A percentile compares a stretch with the other conserved stretches of the same genome.
Evolutionary conservation across 2,113 vertebrate species (phyloP).

Genomic region (Pongo pygmaeus): DNA sequence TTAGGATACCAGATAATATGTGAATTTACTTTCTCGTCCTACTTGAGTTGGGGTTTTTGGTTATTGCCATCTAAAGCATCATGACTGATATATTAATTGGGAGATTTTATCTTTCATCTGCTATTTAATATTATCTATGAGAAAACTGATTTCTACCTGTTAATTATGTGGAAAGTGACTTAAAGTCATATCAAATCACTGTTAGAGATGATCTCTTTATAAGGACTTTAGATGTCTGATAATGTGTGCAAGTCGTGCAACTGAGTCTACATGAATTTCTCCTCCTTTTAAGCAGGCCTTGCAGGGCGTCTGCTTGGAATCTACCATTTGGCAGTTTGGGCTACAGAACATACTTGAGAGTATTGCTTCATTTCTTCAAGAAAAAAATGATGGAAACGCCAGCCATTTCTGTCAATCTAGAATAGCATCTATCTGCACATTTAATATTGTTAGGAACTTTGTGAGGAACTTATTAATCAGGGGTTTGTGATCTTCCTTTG

Average conservation of each 20-base stretch:
- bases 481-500: neutral
- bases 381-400: neutral
- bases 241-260: neutral
- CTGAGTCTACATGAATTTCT: neutral
- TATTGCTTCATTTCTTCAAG: neutral
- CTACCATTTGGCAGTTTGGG: neutral
- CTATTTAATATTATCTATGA: neutral
- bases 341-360: neutral
- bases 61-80: neutral
- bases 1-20: neutral
- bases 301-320: neutral
- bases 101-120: neutral
- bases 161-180: neutral
- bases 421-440: neutral
- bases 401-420: neutral
- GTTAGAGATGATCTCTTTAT: neutral
- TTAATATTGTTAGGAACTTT: neutral
- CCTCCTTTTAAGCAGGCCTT: neutral
- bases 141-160: neutral
- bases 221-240: neutral
- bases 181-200: neutral
- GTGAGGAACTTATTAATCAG: neutral
- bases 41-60: neutral
- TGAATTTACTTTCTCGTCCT: neutral
- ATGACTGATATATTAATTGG: neutral